Evolutionary conservation across 2,797 vertebrate genomes (phyloP), one percentile per base, ranked within the genome.

Genomic region (Coccyzus lansbergi): DNA sequence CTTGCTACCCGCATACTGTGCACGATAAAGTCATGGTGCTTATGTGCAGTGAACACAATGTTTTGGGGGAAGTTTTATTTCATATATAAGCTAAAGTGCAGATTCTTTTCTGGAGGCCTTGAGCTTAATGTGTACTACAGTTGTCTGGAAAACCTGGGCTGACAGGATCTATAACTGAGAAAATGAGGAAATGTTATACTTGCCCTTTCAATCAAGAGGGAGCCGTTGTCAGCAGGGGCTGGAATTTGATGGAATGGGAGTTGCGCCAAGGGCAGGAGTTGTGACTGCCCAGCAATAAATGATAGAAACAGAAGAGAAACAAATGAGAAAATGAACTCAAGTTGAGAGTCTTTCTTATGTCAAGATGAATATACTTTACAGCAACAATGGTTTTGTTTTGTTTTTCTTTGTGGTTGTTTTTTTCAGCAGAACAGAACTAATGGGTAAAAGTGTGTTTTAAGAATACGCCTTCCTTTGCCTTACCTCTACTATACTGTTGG

Each of bases 21-120:
- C 28, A 33, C 17, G 1, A 2, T 0, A 1, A 60, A 69, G 52
- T 75, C 25, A 6, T 11, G 29, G 44, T 52, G 44, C 49, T 49
- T 5, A 1, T 11, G 10, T 72, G 34, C 36, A 51, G 20, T 26
- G 44, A 78, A 44, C 2, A 3, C 36, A 21, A 22, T 0, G 5
- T 12, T 74, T 84, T 80, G 20, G 10, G 28, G 33, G 26, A 36
- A 36, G 31, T 34, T 75, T 69, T 75, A 25, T 68, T 68, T 42
- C 49, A 34, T 49, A 31, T 17, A 8, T 31, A 26, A 56, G 17
- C 34, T 56, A 3, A 82, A 49, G 10, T 42, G 14, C n/a, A 64
- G 44, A 29, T 34, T 38, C 29, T 52, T 7, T 63, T 29, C 22
- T 7, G 2, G 31, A 70, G 16, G 24, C 34, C 26, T 60, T 5